Percentiles rank a stretch among this genome's conserved stretches.
Conservation (phyloP, 37 sponge, comb jelly and placozoan species). For the Cliona cf. orientalis region DNA sequence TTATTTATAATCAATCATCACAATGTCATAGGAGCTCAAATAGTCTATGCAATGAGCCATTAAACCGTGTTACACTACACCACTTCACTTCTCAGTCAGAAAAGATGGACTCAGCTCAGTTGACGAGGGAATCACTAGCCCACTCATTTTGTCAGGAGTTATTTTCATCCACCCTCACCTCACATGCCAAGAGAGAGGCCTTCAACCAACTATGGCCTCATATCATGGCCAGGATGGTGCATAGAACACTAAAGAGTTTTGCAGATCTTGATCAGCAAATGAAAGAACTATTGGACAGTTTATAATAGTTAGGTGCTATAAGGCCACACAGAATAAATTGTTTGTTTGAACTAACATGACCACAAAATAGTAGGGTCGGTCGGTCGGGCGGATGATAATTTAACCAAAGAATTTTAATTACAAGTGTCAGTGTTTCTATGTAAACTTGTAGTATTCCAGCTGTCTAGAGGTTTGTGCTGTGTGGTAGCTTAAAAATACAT, state of each 20-base stretch:
- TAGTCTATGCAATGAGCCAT: constrained; percentile 2
- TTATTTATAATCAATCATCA: too few species aligned
- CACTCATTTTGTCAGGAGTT: neutral
- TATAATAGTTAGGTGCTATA: too few species aligned
- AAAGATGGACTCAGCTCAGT: constrained; percentile 9
- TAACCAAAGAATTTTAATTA: too few species aligned
- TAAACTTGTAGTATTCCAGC: too few species aligned
- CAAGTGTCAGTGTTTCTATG: too few species aligned
- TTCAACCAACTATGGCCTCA: constrained; percentile 61
- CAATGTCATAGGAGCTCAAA: neutral
- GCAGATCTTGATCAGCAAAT: constrained; percentile 30
- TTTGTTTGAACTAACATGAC: too few species aligned
- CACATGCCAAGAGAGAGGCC: constrained; percentile 21
- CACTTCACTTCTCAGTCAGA: neutral
- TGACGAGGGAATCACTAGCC: constrained; percentile 3
- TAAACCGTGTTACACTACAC: constrained; percentile 21
- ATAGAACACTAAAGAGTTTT: constrained; percentile 7
- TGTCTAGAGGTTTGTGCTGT: too few species aligned
- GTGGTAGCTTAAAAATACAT: too few species aligned
- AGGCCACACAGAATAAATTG: too few species aligned
- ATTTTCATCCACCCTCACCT: constrained; percentile 33
- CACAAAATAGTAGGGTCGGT: too few species aligned
- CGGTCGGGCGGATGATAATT: too few species aligned
- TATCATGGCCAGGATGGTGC: constrained; percentile 31
- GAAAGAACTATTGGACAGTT: constrained; percentile 15